These are phyloP conservation scores for Paradoxurus hermaphroditus DNA, from an alignment of 2,113 vertebrate genomes.

Conservation along the genomic window DNA sequence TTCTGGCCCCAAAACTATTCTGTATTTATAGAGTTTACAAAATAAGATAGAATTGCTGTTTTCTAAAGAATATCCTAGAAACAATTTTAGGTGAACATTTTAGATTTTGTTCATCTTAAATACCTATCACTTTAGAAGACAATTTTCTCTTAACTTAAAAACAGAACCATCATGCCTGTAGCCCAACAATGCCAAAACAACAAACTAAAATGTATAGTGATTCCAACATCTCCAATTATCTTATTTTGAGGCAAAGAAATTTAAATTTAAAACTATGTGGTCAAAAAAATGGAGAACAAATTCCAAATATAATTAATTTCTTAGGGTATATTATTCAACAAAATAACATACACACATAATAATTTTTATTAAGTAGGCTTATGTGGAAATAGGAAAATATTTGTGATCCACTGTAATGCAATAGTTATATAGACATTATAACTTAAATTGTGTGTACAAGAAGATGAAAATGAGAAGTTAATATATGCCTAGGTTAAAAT, in stretches of 20 bases:
- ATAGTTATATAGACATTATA: not conserved
- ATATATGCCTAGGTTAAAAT: not conserved
- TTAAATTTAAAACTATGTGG: not conserved
- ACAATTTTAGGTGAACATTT: not conserved
- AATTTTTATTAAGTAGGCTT: slow-evolving; percentile 15
- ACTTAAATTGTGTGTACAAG: not conserved
- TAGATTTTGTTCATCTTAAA: slow-evolving; percentile 2
- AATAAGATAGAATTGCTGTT: not conserved
- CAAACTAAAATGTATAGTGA: slow-evolving; percentile 5
- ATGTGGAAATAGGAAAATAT: not conserved
- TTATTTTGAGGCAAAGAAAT: slow-evolving; percentile 1
- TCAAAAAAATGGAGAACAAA: not conserved
- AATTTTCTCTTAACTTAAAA: slow-evolving; percentile 32
- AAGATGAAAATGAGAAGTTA: not conserved
- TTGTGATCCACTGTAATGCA: not conserved
- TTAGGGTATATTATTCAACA: not conserved
- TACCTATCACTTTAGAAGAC: slow-evolving; percentile 34
- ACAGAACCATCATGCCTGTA: not conserved
- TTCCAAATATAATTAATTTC: not conserved
- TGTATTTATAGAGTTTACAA: slow-evolving; percentile 5
- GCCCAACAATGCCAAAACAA: not conserved
- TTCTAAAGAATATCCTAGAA: not conserved
- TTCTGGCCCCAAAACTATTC: not conserved
- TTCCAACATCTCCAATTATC: not conserved
- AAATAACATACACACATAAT: not conserved